Evolutionary conservation across 2,888 invertebrate species (phyloP).

Genomic region (Sinhomidia bicolor): DNA sequence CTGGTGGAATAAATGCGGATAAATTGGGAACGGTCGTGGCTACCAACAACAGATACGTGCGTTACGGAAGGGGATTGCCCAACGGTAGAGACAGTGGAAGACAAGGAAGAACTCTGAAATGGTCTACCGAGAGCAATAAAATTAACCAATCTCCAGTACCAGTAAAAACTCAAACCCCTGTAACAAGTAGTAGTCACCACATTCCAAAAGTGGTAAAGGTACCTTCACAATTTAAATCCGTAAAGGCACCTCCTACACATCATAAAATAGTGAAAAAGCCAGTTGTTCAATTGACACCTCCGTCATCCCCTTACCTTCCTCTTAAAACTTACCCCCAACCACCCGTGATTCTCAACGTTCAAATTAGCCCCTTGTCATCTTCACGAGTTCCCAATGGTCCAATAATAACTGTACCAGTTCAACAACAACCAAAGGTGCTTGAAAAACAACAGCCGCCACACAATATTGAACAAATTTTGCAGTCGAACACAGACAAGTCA

Average conservation of each 20-base stretch:
- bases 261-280: no score
- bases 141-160: neutral
- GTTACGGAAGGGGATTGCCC: constrained; percentile 55
- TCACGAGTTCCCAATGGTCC: neutral
- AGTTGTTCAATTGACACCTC: constrained; percentile 6
- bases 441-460: neutral
- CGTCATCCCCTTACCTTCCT: neutral
- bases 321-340: neutral
- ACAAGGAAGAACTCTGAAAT: neutral
- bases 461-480: neutral
- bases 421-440: neutral
- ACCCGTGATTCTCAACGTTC: constrained; percentile 42
- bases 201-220: neutral
- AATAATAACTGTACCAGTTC: neutral
- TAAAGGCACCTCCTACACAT: no score
- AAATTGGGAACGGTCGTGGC: constrained; percentile 48
- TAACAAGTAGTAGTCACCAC: neutral
- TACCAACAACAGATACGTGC: constrained; percentile 56
- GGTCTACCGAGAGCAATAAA: neutral
- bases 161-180: neutral
- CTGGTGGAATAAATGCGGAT: constrained; percentile 25
- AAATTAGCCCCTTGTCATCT: constrained; percentile 15
- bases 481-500: neutral
- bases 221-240: neutral
- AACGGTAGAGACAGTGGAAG: neutral